Evolutionary conservation across 2,113 vertebrate genomes (phyloP), one percentile per base, ranked within the genome.

Genomic region (Erythrocercus mccallii): DNA sequence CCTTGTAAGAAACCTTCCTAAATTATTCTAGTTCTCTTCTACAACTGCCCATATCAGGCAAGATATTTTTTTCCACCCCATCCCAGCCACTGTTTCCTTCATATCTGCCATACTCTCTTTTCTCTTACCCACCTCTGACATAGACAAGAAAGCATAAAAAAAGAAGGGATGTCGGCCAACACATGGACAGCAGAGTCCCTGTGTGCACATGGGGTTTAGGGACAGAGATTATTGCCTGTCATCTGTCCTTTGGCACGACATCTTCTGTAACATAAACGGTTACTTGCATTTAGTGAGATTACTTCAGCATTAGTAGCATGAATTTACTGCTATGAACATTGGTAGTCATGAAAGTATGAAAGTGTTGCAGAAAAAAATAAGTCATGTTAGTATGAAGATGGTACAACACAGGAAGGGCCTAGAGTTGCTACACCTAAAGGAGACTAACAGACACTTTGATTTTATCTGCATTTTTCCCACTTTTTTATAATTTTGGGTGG

Each of bases 11-110:
- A 38, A 6, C 3, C 6, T 7, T 72, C 15, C 22, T 51, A n/a
- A 53, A 68, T 70, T 2, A 4, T 70, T 38, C 65, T 25, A 9
- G 11, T 53, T 77, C 14, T 88, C 16, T 64, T 77, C 38, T 78
- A 37, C 5, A 16, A 17, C 14, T 3, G 0, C 42, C 54, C 1
- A 2, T 4, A 64, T 37, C 8, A 50, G 30, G 15, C 2, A 73
- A 88, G 30, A 33, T 11, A 28, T 4, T 42, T 57, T n/a, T 33
- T 6, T 8, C 1, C 14, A 28, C 7, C 5, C 4, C 3, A 45
- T 5, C 7, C 9, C n/a, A 87, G 7, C 10, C 15, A 22, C 30
- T 51, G 16, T 16, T 79, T 6, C 4, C 21, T 51, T 11, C 27
- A 11, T 44, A 15, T 15, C 31, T 77, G 10, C 15, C 50, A 10